A percentile compares a stretch with the other conserved stretches of the same genome.
These are phyloP conservation scores for Neodiprion fabricii DNA, from an alignment of 1,140 invertebrate species.

Conservation along the genomic window DNA sequence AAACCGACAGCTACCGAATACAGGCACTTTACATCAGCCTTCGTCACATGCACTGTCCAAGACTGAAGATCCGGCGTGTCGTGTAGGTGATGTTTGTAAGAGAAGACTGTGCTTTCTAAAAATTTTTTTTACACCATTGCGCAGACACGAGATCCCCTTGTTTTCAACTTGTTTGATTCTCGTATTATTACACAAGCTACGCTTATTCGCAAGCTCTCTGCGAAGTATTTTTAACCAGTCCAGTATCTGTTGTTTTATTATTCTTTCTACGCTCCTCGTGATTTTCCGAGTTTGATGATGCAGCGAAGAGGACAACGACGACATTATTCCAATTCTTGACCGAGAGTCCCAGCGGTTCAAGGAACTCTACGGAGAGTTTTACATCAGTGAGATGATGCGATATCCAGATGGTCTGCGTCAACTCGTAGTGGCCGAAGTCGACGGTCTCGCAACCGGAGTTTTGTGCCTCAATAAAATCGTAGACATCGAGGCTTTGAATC, in stretches of 20 bases:
- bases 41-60: conserved; percentile 52
- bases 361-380: conserved; percentile 73
- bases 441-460: conserved; percentile 63
- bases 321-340: conserved; percentile 71
- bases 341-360: conserved; percentile 61
- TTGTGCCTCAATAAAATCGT: conserved; percentile 70
- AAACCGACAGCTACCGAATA: conserved; percentile 8
- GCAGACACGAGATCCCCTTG: not conserved
- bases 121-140: not conserved
- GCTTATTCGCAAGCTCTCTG: too few species aligned
- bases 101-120: not conserved
- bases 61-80: conserved; percentile 61
- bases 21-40: conserved; percentile 49
- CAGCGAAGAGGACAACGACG: conserved; percentile 78
- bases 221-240: too few species aligned
- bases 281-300: not conserved
- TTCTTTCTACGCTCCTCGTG: not conserved
- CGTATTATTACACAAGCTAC: too few species aligned
- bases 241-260: too few species aligned
- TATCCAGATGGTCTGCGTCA: conserved; percentile 42
- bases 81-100: conserved; percentile 50
- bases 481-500: conserved; percentile 68
- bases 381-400: conserved; percentile 71
- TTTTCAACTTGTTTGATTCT: not conserved
- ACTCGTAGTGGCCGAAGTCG: conserved; percentile 60